phyloP scores from a whole-genome alignment of 2,797 vertebrate genomes.

The Urosaurus nigricauda region DNA sequence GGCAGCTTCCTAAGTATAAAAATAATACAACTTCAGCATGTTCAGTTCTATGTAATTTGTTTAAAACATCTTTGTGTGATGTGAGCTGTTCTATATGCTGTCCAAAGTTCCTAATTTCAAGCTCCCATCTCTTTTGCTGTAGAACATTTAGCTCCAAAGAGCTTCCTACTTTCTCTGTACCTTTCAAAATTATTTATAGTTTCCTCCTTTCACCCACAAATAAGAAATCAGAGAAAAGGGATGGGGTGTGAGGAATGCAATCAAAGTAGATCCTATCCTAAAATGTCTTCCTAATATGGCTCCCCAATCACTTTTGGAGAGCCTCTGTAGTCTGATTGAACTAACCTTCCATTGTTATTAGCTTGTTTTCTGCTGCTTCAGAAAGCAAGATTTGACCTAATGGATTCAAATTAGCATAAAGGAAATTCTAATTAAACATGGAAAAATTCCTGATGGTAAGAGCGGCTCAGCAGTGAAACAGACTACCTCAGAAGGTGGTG shows the following conservation, averaged over 20 bases:
- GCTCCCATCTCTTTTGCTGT: neutral
- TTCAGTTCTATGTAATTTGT: neutral
- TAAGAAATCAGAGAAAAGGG: neutral
- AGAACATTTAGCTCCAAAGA: neutral
- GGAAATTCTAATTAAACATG: no score
- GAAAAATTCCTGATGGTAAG: no score
- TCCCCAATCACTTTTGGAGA: neutral
- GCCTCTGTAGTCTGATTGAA: neutral
- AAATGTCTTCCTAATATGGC: neutral
- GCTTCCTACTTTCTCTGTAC: neutral
- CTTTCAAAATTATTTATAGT: neutral
- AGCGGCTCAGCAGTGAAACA: no score
- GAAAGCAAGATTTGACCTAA: no score
- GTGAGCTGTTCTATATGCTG: neutral
- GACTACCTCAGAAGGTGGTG: no score
- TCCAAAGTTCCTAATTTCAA: neutral
- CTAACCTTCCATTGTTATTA: neutral
- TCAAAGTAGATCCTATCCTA: neutral
- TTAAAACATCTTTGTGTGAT: neutral
- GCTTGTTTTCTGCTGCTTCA: no score
- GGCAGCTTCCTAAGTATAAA: neutral
- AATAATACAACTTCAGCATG: neutral
- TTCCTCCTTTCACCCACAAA: neutral
- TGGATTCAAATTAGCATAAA: no score
- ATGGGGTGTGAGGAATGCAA: no score